phyloP scores from a whole-genome alignment of 2,797 vertebrate species.

The Hemibagrus guttatus region DNA sequence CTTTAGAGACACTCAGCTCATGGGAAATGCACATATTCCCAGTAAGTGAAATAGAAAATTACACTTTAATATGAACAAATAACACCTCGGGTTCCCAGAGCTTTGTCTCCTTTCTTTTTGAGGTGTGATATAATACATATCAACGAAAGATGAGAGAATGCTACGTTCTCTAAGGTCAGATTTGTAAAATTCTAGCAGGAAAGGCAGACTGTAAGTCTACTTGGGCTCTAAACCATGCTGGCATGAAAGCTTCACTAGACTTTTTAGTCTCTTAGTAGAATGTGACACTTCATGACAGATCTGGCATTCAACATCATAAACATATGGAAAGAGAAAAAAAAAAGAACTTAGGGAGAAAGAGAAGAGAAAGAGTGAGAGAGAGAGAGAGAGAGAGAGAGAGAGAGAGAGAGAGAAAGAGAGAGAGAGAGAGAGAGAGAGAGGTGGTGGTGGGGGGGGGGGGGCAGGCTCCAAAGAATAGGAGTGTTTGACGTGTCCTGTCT shows the following conservation, averaged over 20 bases:
- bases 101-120: slow-evolving; percentile 18
- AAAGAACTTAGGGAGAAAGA: neutral
- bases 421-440: slow-evolving; percentile 11
- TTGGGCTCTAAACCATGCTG: slow-evolving; percentile 8
- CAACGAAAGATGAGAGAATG: neutral
- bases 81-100: neutral
- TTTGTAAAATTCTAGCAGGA: slow-evolving; percentile 1
- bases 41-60: slow-evolving; percentile 9
- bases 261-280: slow-evolving; percentile 23
- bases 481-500: slow-evolving; percentile 57
- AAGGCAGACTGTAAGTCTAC: slow-evolving; percentile 18
- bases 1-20: slow-evolving; percentile 22
- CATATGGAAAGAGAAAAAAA: slow-evolving; percentile 23
- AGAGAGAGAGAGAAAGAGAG: slow-evolving; percentile 19
- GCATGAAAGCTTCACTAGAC: slow-evolving; percentile 1
- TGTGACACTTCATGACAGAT: slow-evolving; percentile 15
- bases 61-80: slow-evolving; percentile 35
- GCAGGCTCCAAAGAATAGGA: slow-evolving; percentile 50
- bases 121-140: slow-evolving; percentile 22
- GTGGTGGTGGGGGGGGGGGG: slow-evolving; percentile 14
- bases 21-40: slow-evolving; percentile 22
- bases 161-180: neutral
- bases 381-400: slow-evolving; percentile 6
- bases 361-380: neutral
- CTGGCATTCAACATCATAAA: slow-evolving; percentile 35